Evolutionary conservation across 2,113 vertebrate genomes (phyloP), one percentile per base, ranked within the genome.

Genomic region (Oostethus manadensis): DNA sequence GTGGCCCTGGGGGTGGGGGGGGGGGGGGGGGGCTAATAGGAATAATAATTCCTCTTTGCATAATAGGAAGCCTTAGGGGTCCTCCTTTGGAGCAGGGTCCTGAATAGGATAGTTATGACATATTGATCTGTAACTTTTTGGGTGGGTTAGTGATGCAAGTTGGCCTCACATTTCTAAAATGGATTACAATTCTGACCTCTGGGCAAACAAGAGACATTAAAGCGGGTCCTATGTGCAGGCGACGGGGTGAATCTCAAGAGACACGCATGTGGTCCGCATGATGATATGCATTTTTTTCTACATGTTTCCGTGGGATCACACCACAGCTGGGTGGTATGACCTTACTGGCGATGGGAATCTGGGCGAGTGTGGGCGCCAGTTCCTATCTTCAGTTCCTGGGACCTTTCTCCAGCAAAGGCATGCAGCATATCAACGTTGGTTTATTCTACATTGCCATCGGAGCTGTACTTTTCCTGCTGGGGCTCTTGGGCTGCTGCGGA

Each of bases 291-390:
- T 51, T 26, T 49, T n/a, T 17, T 16, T 33, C 2, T 1, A 7
- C 0, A 1, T 21, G 50, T 51, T 50, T 51, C 20, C 44, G 33
- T 53, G 33, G 10, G 6, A 6, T 35, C 11, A n/a, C 50, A 29
- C 45, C 82, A 44, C 83, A 98, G 96, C 77, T 95, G 0, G 78
- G 86, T 6, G 95, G 95, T 0, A 76, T 73, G 6, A 63, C 85
- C 35, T 84, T 99, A 60, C 65, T 94, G 51, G 91, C 89, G 44
- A 82, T 92, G 76, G 94, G 95, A 16, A 91, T 93, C 81, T 98
- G 95, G 96, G 91, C 92, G 29, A 88, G 65, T 0, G 80, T 92
- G n/a, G 92, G 93, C 2, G 86, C 76, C 13, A 0, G 50, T 1
- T 91, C 89, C 1, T 96, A 94, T 47, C 26, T 94, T 48, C 45